Base-by-base conservation (phyloP, 2,888 invertebrate species). In the Troides aeacus region DNA sequence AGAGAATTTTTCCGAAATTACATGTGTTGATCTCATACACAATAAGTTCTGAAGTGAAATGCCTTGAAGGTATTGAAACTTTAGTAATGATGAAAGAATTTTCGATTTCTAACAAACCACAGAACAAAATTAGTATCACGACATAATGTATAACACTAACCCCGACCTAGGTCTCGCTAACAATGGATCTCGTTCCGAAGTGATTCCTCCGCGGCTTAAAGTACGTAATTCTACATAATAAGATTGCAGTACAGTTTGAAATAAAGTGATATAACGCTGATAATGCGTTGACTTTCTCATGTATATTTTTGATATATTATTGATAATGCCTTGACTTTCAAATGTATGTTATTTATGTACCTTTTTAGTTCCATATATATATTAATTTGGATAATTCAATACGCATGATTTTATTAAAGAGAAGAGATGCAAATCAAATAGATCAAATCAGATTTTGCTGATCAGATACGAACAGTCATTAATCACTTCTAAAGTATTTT, bases 241-340 rank as follows among this genome's bases (percentile, higher is more conserved):
- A 74, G 74, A 75, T 75, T 74, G 70, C 70, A 63, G 69, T 75
- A 76, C 76, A 72, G 75, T 73, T 66, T 76, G 74, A 72, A 77
- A 76, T 73, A 76, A 76, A 76, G 75, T 75, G 74, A 74, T 77
- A 77, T 80, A 76, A 72, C 77, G 69, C 73, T 72, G 71, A 72
- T 71, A 75, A 75, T 74, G 72, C 74, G 75, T 73, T 63, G 50
- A 15, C 12, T 50, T 17, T 4, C 50, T 2, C 21, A 21, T 21
- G 21, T 21, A 21, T 21, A 21, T 21, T 21, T 21, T 21, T 21
- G 21, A 21, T 21, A 21, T 21, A 21, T 21, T 21, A 21, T 21
- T 72, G 71, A 72, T 71, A 75, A 75, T 74, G 72, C 74, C 75
- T 73, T 63, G 50, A 15, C 12, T 50, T 17, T 17, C 50, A 21